A percentile compares a stretch with the other conserved stretches of the same genome.
These are phyloP conservation scores for Hyposoter dolosus DNA, from an alignment of 2,888 invertebrate species.

Conservation along the genomic window DNA sequence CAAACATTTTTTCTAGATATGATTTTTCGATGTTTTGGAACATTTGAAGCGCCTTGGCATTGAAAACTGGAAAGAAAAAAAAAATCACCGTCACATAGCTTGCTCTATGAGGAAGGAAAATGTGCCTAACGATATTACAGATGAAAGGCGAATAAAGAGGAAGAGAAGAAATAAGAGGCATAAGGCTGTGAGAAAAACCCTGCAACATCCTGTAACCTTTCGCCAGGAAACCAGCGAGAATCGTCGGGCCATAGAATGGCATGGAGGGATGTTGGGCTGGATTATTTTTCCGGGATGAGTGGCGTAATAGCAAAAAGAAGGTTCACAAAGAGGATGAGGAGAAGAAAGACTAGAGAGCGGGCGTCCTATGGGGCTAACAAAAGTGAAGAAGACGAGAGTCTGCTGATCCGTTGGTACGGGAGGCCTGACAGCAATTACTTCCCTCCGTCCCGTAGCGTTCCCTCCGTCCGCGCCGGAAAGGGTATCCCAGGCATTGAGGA, in stretches of 20 bases:
- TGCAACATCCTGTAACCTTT: conserved; percentile 44
- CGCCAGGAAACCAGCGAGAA: background rate
- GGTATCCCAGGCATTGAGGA: conserved; percentile 60
- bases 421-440: conserved; percentile 12
- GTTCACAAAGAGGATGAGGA: background rate
- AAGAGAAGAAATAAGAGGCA: background rate
- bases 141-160: background rate
- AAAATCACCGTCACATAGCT: no score
- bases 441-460: conserved; percentile 3
- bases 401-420: background rate
- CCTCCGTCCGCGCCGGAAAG: conserved; percentile 56
- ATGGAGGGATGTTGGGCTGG: background rate
- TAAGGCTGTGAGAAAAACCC: conserved; percentile 53
- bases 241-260: background rate
- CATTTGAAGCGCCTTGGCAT: no score
- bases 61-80: no score
- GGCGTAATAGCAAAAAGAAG: conserved; percentile 30
- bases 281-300: background rate
- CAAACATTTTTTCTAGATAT: no score
- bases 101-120: background rate
- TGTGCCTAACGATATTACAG: background rate
- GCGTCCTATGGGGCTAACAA: background rate
- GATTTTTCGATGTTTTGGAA: no score
- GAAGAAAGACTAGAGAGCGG: background rate
- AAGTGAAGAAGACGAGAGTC: conserved; percentile 11